phyloP scores from a whole-genome alignment of 1,140 invertebrate genomes.

The Rhynchophorus ferrugineus region DNA sequence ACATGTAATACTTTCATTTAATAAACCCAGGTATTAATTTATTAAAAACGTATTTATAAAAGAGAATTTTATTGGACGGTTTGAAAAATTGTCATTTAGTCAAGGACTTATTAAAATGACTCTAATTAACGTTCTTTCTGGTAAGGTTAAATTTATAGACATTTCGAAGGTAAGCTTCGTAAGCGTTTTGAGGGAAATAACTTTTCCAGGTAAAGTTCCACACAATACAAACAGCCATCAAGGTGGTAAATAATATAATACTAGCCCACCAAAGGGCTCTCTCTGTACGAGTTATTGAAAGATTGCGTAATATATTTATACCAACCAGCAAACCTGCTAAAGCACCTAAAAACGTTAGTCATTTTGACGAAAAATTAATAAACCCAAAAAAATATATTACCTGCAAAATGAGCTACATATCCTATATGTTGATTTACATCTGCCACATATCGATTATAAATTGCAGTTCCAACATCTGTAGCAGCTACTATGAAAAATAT shows the following conservation, averaged over 20 bases:
- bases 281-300: slow-evolving; percentile 81
- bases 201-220: slow-evolving; percentile 24
- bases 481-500: slow-evolving; percentile 66
- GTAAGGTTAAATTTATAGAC: slow-evolving; percentile 6
- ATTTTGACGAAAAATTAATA: not conserved
- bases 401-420: slow-evolving; percentile 84
- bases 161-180: slow-evolving; percentile 5
- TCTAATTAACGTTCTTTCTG: not conserved
- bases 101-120: too few relatives aligned
- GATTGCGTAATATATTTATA: slow-evolving; percentile 82
- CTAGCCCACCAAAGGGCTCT: slow-evolving; percentile 76
- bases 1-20: too few relatives aligned
- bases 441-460: slow-evolving; percentile 69
- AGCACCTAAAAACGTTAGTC: slow-evolving; percentile 45
- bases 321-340: slow-evolving; percentile 80
- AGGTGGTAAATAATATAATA: slow-evolving; percentile 62
- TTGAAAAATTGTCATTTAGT: too few relatives aligned
- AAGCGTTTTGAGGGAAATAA: slow-evolving; percentile 21
- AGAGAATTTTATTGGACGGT: too few relatives aligned
- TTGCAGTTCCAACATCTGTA: slow-evolving; percentile 64
- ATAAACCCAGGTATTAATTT: too few relatives aligned
- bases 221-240: slow-evolving; percentile 55
- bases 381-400: slow-evolving; percentile 3
- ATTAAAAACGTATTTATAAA: too few relatives aligned
- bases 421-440: slow-evolving; percentile 64